Conservation (phyloP, 2,113 vertebrate species). For the Irena cyanogastra region DNA sequence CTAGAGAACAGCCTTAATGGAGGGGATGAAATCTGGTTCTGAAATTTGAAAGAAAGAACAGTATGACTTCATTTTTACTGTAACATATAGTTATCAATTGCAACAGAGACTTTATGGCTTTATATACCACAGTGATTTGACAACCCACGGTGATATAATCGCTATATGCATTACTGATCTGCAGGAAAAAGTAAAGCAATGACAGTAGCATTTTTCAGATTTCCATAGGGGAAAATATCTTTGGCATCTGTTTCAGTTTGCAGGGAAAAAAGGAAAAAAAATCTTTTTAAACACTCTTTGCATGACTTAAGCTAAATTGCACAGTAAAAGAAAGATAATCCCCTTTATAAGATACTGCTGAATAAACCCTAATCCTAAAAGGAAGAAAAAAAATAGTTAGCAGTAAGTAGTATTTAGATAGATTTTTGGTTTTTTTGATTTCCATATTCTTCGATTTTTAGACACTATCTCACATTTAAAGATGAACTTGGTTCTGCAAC, state of each 20-base stretch:
- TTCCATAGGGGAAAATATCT: conserved; percentile 20
- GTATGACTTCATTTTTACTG: neutral
- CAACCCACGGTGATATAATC: conserved; percentile 24
- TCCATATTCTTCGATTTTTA: neutral
- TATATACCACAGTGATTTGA: neutral
- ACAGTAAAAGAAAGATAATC: neutral
- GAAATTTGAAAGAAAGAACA: neutral
- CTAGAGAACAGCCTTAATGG: neutral
- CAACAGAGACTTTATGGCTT: neutral
- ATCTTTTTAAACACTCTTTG: neutral
- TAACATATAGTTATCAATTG: neutral
- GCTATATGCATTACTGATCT: conserved; percentile 13
- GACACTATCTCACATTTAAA: neutral
- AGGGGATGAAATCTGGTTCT: neutral
- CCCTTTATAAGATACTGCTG: neutral
- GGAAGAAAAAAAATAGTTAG: neutral
- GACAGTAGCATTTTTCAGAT: conserved; percentile 18
- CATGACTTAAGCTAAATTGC: neutral
- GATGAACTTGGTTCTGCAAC: neutral
- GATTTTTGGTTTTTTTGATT: neutral
- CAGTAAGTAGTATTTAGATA: neutral
- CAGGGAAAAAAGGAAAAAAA: rapidly evolving
- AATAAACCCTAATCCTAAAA: neutral
- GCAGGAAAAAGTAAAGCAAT: neutral
- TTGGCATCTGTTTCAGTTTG: conserved; percentile 16